phyloP scores from a whole-genome alignment of 2,113 vertebrate species.

The Dipodomys stephensi region DNA sequence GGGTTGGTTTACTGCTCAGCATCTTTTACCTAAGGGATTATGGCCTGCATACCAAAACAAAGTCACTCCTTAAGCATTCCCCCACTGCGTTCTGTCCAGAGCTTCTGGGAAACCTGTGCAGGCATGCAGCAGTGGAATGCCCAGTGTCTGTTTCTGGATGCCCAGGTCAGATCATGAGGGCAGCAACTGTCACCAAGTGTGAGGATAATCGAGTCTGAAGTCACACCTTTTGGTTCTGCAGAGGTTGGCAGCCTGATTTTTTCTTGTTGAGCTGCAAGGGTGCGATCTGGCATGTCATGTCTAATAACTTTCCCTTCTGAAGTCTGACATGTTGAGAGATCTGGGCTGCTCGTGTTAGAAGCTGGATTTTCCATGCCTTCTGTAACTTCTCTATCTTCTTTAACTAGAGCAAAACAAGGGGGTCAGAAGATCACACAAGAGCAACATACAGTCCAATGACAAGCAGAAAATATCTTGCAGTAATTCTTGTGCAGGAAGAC shows the following conservation, averaged over 20 bases:
- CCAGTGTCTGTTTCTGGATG: constrained; percentile 49
- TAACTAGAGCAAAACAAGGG: constrained; percentile 88
- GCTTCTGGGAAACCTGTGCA: constrained; percentile 83
- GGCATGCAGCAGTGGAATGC: constrained; percentile 85
- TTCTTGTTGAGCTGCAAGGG: constrained; percentile 93
- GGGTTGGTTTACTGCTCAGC: fast-evolving
- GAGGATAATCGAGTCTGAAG: constrained; percentile 93
- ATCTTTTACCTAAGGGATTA: background rate
- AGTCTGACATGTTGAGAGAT: constrained; percentile 89
- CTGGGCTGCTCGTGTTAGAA: constrained; percentile 89
- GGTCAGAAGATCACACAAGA: constrained; percentile 87
- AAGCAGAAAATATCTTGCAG: constrained; percentile 90
- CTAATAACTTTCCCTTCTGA: constrained; percentile 90
- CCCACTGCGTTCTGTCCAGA: background rate
- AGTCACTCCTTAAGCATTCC: fast-evolving
- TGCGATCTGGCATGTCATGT: constrained; percentile 92
- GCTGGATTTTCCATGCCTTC: constrained; percentile 92
- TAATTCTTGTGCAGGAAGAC: constrained; percentile 91
- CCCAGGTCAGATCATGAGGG: constrained; percentile 88
- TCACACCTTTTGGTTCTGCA: constrained; percentile 94
- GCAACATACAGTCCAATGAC: constrained; percentile 87
- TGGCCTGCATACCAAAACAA: background rate
- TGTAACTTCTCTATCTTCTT: constrained; percentile 85
- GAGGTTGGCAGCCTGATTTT: constrained; percentile 90
- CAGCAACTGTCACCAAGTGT: constrained; percentile 86